These are phyloP conservation scores for Macrocentrus cingulum DNA, from an alignment of 1,140 invertebrate species.

Conservation along the genomic window DNA sequence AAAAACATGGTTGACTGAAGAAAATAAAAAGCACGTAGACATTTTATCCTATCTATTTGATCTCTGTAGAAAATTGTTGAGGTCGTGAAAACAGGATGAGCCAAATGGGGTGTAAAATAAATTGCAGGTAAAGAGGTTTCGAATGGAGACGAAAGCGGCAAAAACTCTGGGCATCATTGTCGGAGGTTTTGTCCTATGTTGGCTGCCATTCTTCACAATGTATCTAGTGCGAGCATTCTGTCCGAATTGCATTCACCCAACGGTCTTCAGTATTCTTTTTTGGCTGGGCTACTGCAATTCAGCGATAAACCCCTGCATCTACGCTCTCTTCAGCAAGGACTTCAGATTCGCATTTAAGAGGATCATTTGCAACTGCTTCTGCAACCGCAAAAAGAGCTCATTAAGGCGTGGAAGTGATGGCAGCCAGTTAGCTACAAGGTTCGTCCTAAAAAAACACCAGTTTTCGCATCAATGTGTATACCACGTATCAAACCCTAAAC, in stretches of 20 bases:
- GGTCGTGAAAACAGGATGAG: neutral
- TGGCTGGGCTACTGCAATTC: conserved; percentile 98
- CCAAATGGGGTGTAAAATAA: neutral
- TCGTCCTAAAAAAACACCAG: conserved; percentile 15
- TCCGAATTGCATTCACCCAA: conserved; percentile 73
- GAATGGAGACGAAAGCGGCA: conserved; percentile 91
- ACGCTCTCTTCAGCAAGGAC: conserved; percentile 89
- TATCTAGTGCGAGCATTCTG: conserved; percentile 86
- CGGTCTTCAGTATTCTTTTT: conserved; percentile 88
- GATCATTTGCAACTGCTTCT: conserved; percentile 84
- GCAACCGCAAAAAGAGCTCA: conserved; percentile 52
- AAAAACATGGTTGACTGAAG: no score
- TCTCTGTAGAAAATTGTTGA: no score
- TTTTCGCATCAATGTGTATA: no score
- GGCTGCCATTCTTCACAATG: conserved; percentile 94
- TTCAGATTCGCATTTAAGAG: conserved; percentile 90
- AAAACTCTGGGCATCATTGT: conserved; percentile 94
- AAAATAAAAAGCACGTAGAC: no score
- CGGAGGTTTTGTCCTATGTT: conserved; percentile 90
- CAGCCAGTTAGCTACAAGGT: conserved; percentile 61
- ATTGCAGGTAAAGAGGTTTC: conserved; percentile 73
- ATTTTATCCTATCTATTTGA: no score
- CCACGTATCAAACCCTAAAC: no score
- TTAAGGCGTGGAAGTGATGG: conserved; percentile 68
- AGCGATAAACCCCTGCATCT: conserved; percentile 90